Evolutionary conservation across 2,113 vertebrate genomes (phyloP).

Genomic region (Dolichotis patagonum): DNA sequence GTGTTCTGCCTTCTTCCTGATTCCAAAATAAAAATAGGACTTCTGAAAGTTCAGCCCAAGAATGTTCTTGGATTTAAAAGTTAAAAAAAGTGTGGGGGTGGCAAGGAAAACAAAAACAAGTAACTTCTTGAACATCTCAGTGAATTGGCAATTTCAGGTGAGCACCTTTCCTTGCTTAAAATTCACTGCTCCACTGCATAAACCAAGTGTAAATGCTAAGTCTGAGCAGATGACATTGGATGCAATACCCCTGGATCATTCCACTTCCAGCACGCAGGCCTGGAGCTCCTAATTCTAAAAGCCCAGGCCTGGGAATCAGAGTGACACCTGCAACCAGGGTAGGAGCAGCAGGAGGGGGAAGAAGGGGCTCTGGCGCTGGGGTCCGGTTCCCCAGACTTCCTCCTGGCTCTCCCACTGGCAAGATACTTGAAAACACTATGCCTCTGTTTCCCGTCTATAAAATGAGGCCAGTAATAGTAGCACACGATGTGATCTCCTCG

Average conservation of each 20-base stretch:
- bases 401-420: neutral
- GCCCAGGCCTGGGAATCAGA: neutral
- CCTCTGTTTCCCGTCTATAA: neutral
- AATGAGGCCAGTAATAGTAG: neutral
- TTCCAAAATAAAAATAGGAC: neutral
- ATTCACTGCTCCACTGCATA: neutral
- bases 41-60: conserved; percentile 22
- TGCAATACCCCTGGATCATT: neutral
- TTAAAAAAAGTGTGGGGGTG: neutral
- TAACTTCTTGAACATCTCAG: neutral
- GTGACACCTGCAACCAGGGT: neutral
- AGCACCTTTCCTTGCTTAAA: neutral
- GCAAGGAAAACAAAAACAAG: neutral
- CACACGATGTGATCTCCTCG: neutral
- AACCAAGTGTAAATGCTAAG: neutral
- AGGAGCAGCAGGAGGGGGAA: neutral
- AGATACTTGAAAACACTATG: neutral
- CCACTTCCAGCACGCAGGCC: neutral
- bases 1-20: neutral
- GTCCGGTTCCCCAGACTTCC: neutral
- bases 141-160: neutral
- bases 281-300: neutral
- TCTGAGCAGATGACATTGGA: neutral
- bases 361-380: neutral
- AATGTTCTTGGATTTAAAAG: neutral